Evolutionary conservation across 2,113 vertebrate species (phyloP).

Genomic region (Oncorhynchus tshawytscha): DNA sequence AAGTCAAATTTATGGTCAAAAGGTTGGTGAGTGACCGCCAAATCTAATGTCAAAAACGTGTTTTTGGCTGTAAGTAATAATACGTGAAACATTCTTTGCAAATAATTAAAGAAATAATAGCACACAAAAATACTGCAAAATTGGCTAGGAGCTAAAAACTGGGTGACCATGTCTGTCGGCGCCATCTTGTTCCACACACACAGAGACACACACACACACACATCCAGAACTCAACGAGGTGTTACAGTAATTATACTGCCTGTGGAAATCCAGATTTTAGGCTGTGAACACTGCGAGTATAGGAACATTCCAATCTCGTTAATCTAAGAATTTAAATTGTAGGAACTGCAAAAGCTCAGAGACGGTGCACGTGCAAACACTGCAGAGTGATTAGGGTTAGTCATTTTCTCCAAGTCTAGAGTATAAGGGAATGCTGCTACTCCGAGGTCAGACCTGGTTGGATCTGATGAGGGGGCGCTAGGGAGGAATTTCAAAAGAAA

Average conservation of each 20-base stretch:
- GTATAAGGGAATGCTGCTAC: conserved; percentile 19
- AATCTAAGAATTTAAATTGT: conserved; percentile 73
- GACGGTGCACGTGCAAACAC: conserved; percentile 62
- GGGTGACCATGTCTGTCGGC: no score
- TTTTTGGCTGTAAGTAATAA: no score
- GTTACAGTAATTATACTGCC: conserved; percentile 61
- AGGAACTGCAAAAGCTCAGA: conserved; percentile 52
- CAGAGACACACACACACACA: not conserved
- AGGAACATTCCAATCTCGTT: conserved; percentile 51
- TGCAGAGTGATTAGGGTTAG: conserved; percentile 59
- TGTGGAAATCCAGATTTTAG: conserved; percentile 47
- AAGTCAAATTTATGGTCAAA: no score
- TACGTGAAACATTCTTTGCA: no score
- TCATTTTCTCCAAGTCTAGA: conserved; percentile 1
- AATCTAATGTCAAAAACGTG: no score
- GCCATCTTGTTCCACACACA: no score
- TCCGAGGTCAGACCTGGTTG: not conserved
- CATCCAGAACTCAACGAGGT: conserved; percentile 30
- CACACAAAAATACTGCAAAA: no score
- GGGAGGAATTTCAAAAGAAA: not conserved
- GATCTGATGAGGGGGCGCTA: not conserved
- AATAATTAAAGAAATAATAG: no score
- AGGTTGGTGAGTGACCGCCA: no score
- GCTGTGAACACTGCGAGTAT: conserved; percentile 51
- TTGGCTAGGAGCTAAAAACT: no score